Base-by-base conservation (phyloP, 2,797 vertebrate genomes). In the Brotula barbata region DNA sequence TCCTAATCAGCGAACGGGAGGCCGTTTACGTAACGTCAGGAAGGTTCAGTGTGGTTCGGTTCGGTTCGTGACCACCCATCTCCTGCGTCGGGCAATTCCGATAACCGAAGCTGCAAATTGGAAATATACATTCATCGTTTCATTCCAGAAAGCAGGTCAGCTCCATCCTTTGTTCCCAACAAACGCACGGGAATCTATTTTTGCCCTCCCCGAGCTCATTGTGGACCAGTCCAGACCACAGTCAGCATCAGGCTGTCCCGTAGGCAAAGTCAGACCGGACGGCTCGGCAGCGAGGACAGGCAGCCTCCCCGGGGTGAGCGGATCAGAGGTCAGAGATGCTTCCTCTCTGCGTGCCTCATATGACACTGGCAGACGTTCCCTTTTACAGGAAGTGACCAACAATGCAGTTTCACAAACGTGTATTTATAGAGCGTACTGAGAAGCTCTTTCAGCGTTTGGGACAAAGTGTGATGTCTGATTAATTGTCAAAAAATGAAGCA, bases 271-370 rank as follows among this genome's bases (percentile, higher is more conserved):
- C 48, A 68, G 15, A 37, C 50, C n/a, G 12, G 6, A 22, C 23
- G 3, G 7, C 36, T 12, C 20, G 15, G 14, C 33, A 22, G 0
- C 5, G 22, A 48, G 41, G 11, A 62, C 8, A 20, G 46, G 58
- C 10, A 40, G 58, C 59, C 80, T 75, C 67, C 67, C 42, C 39
- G 14, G 37, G n/a, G n/a, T n/a, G n/a, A n/a, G n/a, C n/a, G n/a
- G n/a, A n/a, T n/a, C 25, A 28, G 36, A 10, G 46, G 15, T 25
- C 37, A 13, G 22, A 42, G 39, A 65, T 15, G 23, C 68, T 82
- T 87, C 77, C 77, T 80, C 67, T 75, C 37, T 23, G 11, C 46
- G 60, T 1, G 1, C 34, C 59, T 77, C 77, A 81, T 45, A 63
- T 72, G 34, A 11, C 68, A 14, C 42, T 37, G 15, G 40, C 13